Evolutionary conservation across 2,797 vertebrate genomes (phyloP).

Genomic region (Manis crassicaudata): DNA sequence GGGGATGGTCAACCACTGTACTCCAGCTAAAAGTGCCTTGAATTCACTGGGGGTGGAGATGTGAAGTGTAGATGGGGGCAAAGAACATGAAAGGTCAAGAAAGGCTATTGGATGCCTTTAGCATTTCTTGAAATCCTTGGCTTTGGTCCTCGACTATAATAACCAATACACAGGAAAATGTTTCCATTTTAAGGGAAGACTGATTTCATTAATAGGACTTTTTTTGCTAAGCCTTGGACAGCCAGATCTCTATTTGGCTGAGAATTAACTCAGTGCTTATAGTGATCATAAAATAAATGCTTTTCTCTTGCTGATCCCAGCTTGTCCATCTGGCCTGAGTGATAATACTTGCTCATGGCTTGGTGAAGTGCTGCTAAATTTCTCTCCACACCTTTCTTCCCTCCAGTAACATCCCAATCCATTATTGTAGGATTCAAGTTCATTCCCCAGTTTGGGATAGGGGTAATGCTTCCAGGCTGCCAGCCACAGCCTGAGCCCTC

Average conservation of each 20-base stretch:
- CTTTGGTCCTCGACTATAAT: conserved; percentile 38
- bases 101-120: conserved; percentile 40
- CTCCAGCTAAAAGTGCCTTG: background rate
- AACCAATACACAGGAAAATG: background rate
- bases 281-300: conserved; percentile 34
- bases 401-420: background rate
- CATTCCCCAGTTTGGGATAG: background rate
- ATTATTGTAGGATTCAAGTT: background rate
- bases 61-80: background rate
- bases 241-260: conserved; percentile 67
- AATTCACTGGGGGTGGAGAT: background rate
- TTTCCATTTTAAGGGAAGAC: conserved; percentile 55
- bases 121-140: conserved; percentile 26
- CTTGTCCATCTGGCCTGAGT: background rate
- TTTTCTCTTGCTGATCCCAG: background rate
- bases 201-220: conserved; percentile 40
- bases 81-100: background rate
- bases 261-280: conserved; percentile 47
- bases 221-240: conserved; percentile 23
- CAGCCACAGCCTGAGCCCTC: background rate
- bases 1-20: background rate
- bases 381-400: background rate
- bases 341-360: background rate
- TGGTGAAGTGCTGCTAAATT: background rate
- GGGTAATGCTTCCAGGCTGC: background rate